phyloP scores from a whole-genome alignment of 1,140 invertebrate genomes.

The Caenorhabditis remanei region DNA sequence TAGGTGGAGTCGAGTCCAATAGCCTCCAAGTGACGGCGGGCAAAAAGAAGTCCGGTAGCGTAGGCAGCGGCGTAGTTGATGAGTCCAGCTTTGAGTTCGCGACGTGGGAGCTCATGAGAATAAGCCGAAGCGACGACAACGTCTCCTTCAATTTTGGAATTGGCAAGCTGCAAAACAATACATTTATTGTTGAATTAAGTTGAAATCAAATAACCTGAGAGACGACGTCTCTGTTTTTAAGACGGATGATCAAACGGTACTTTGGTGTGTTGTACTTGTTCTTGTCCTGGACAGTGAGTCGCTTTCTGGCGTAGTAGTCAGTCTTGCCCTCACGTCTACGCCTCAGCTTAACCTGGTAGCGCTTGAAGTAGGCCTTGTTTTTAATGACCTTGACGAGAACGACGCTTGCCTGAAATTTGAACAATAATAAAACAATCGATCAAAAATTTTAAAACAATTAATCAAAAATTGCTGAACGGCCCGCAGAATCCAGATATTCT shows the following conservation, averaged over 20 bases:
- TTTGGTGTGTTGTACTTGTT: slow-evolving; percentile 99
- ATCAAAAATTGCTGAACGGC: too few species aligned
- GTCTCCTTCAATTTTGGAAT: slow-evolving; percentile 96
- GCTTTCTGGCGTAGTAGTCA: slow-evolving; percentile 97
- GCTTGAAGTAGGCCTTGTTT: slow-evolving; percentile 99
- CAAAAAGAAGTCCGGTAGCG: slow-evolving; percentile 95
- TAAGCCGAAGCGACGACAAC: slow-evolving; percentile 96
- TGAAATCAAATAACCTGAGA: too few species aligned
- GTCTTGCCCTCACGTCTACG: slow-evolving; percentile 90
- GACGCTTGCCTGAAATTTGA: slow-evolving; percentile 78
- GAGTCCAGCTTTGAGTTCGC: slow-evolving; percentile 92
- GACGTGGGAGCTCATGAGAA: slow-evolving; percentile 93
- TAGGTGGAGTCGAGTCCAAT: slow-evolving; percentile 92
- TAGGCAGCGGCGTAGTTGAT: slow-evolving; percentile 99
- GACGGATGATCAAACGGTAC: slow-evolving; percentile 95
- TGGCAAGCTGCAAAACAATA: too few species aligned
- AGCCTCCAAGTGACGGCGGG: slow-evolving; percentile 92
- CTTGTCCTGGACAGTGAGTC: slow-evolving; percentile 96
- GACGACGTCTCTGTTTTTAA: slow-evolving; percentile 97
- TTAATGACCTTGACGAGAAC: slow-evolving; percentile 99
- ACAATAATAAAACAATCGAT: too few species aligned
- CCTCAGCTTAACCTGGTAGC: slow-evolving; percentile 87
- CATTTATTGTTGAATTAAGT: too few species aligned
- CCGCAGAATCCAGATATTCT: slow-evolving; percentile 98
- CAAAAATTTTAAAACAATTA: too few species aligned